phyloP scores from a whole-genome alignment of 2,113 vertebrate species.

The Accipiter cooperii region DNA sequence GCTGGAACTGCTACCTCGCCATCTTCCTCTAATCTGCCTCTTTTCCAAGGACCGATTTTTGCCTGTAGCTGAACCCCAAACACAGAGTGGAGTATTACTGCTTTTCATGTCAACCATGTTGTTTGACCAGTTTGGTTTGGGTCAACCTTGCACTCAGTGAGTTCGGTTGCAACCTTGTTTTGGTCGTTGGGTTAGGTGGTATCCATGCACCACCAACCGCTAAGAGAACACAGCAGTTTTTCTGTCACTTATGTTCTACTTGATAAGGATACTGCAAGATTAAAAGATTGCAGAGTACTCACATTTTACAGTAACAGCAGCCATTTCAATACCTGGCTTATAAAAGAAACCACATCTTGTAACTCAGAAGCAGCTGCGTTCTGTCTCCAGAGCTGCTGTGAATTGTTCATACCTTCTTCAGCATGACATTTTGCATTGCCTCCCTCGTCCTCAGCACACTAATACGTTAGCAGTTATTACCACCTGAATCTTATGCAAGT shows the following conservation, averaged over 20 bases:
- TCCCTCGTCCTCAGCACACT: neutral
- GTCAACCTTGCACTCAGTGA: neutral
- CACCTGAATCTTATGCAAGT: neutral
- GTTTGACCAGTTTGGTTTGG: neutral
- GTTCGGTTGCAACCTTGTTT: neutral
- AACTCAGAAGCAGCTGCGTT: neutral
- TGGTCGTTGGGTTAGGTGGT: neutral
- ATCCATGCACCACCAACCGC: neutral
- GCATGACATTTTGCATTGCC: neutral
- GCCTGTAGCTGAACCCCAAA: neutral
- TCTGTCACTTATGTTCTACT: neutral
- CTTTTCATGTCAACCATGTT: neutral
- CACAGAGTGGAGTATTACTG: neutral
- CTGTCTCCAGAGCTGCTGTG: neutral
- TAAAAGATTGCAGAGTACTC: neutral
- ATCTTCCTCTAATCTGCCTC: neutral
- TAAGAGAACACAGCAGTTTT: neutral
- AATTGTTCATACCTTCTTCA: neutral
- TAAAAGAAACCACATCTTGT: constrained; percentile 30
- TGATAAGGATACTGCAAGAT: neutral
- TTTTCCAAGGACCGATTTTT: neutral
- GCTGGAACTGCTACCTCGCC: neutral
- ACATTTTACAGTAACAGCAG: constrained; percentile 28
- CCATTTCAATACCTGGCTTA: constrained; percentile 46
- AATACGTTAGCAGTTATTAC: neutral